These are phyloP conservation scores for Turnix velox DNA, from an alignment of 2,113 vertebrate genomes.

Conservation along the genomic window DNA sequence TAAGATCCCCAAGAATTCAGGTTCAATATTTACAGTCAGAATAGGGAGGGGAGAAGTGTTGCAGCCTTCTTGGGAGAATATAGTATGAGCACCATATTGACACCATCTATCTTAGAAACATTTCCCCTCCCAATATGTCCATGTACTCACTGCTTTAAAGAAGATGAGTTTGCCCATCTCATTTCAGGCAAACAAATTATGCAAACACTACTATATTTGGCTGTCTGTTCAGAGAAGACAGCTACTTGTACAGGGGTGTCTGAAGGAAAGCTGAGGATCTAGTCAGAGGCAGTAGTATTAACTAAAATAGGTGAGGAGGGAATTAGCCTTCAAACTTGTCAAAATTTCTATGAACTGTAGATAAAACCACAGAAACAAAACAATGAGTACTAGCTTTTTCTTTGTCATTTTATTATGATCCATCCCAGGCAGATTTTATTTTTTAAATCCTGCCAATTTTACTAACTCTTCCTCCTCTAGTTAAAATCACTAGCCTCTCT, in stretches of 20 bases:
- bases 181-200: neutral
- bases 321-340: neutral
- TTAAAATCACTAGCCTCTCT: neutral
- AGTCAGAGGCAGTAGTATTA: neutral
- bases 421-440: neutral
- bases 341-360: neutral
- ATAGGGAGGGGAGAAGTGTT: neutral
- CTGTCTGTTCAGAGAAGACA: neutral
- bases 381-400: neutral
- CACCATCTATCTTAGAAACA: fast-evolving
- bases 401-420: neutral
- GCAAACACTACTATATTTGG: neutral
- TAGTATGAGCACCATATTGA: neutral
- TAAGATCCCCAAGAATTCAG: neutral
- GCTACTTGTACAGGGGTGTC: neutral
- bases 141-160: fast-evolving
- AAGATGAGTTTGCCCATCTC: neutral
- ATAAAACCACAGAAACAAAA: neutral
- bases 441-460: neutral
- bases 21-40: neutral
- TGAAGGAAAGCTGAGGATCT: neutral
- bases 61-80: neutral
- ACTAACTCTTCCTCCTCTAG: neutral
- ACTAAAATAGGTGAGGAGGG: neutral
- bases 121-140: neutral